Evolutionary conservation across 2,888 invertebrate species (phyloP), one percentile per base, ranked within the genome.

Genomic region (Lochmaea crataegi): DNA sequence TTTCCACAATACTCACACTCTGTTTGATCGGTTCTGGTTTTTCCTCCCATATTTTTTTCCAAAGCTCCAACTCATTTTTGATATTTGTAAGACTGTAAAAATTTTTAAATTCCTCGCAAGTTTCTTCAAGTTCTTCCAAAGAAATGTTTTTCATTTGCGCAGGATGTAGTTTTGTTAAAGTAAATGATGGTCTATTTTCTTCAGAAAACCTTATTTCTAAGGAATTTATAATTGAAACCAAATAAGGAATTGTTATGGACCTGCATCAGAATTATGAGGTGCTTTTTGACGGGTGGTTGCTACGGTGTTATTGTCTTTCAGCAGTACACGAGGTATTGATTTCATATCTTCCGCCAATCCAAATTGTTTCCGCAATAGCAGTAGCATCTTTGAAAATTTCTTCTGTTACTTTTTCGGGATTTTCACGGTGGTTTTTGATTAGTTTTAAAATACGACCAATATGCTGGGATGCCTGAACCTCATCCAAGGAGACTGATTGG

Each of bases 321-420:
- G 12, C 53, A 53, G 14, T 10, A 7, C n/a, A n/a, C 1, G 53
- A 12, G 18, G 32, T 53, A 67, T 41, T 61, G 56, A 56, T 53
- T 53, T 67, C 53, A 63, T 67, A 48, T 73, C 73, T 42, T 63
- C 63, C 16, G 22, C 57, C 67, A 63, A 32, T 41, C 64, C 72
- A 48, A n/a, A 68, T 10, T 68, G 48, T 63, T 68, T 73, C 65
- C 41, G 68, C 73, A 73, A 73, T 22, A 63, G 41, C 56, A 65
- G 64, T 65, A 68, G 58, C 65, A 61, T 73, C 68, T 45, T 63
- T 68, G 22, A 73, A 38, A 64, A 68, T 73, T n/a, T n/a, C n/a
- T n/a, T n/a, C n/a, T n/a, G n/a, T n/a, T n/a, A n/a, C n/a, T n/a
- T n/a, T n/a, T n/a, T 66, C 56, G 67, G 53, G 63, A 41, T 38